Base-by-base conservation (phyloP, 2,888 invertebrate genomes). In the Caenorhabditis sp. region DNA sequence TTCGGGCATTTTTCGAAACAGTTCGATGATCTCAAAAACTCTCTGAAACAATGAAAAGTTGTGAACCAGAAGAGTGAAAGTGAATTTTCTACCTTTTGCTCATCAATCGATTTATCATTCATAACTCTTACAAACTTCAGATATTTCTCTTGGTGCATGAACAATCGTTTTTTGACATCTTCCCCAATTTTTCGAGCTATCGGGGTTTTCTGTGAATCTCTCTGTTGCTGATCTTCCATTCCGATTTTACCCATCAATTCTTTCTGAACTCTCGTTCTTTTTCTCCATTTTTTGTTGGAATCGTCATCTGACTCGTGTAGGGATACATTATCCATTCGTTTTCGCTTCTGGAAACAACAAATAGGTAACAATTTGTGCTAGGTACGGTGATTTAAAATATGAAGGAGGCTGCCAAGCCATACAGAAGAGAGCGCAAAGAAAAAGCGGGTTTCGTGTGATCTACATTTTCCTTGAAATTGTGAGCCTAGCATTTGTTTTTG, bases 121-220 rank as follows among this genome's bases (percentile, higher is more conserved):
- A 70, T 67, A 0, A 64, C 26, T n/a, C 26, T 54, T 8, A 27
- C n/a, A 43, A 70, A 60, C 5, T 38, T 31, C 7, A 59, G 12
- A 50, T 57, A 70, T 7, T 62, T 70, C 0, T 70, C 58, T n/a
- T 36, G 43, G 49, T 74, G 70, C 74, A 74, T 74, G 25, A 74
- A 74, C 25, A 74, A 63, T 25, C 63, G 49, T 23, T 67, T 38
- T 23, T 49, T 64, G 20, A 70, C 64, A 49, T 74, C 74, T 14
- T 63, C 61, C 1, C 63, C 23, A 10, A 74, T 57, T 50, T 64
- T 67, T 31, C 50, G 14, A 14, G 54, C 61, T 0, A 74, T 27
- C 14, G 12, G 36, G 1, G 25, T 25, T 25, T 59, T 68, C n/a
- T 64, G 63, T 7, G 52, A 23, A n/a, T 60, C 38, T 8, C 58